Conservation (phyloP, 2,113 vertebrate species). For the Chlamydotis undulata region DNA sequence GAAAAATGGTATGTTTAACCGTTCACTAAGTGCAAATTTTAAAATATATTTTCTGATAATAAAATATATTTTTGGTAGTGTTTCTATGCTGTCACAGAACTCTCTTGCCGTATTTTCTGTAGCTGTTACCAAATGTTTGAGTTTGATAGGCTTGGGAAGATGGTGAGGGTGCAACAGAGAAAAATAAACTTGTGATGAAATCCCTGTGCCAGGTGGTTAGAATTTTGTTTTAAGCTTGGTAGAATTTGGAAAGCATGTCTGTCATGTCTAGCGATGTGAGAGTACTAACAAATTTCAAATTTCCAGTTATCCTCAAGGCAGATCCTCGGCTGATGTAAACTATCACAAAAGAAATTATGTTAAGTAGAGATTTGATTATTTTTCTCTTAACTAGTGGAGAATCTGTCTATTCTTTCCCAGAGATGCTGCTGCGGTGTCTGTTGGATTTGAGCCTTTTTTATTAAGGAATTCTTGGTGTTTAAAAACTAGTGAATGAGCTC, state of each 20-base stretch:
- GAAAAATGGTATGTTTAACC: constrained; percentile 39
- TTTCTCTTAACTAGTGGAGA: neutral
- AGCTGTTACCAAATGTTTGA: neutral
- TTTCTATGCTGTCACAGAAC: constrained; percentile 28
- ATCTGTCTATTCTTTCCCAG: neutral
- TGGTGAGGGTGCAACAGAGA: neutral
- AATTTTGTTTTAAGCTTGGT: neutral
- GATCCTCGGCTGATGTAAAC: neutral
- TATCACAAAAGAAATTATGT: neutral
- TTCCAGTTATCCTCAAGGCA: neutral
- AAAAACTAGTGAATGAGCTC: neutral
- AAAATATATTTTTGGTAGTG: constrained; percentile 6
- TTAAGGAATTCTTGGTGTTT: neutral
- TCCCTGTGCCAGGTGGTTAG: neutral
- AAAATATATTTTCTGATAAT: constrained; percentile 36
- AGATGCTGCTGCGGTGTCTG: neutral
- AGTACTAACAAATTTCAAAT: neutral
- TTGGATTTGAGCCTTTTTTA: neutral
- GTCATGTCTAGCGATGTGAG: neutral
- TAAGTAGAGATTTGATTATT: neutral
- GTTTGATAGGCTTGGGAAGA: neutral
- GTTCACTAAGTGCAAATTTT: constrained; percentile 35
- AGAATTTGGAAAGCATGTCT: neutral
- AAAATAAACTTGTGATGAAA: neutral
- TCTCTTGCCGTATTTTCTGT: constrained; percentile 16